Percentiles rank a stretch among this genome's conserved stretches.
These are phyloP conservation scores for Autographa gamma DNA, from an alignment of 2,888 invertebrate genomes.

Conservation along the genomic window DNA sequence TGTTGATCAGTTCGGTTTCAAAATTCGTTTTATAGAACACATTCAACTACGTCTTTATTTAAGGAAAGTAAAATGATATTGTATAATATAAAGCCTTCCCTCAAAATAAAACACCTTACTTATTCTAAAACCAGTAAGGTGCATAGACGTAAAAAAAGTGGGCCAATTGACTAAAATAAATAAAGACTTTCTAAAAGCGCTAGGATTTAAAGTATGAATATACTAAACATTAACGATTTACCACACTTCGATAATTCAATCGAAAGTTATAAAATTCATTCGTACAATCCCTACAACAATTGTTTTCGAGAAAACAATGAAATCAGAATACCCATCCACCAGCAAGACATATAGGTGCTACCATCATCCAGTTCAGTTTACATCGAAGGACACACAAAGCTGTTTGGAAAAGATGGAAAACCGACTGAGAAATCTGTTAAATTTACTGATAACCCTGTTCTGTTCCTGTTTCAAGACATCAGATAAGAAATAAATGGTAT, in stretches of 20 bases:
- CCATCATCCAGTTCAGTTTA: constrained; percentile 40
- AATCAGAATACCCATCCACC: constrained; percentile 44
- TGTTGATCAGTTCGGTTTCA: too few relatives aligned
- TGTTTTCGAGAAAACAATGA: constrained; percentile 45
- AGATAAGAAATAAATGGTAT: constrained; percentile 41
- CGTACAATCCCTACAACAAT: constrained; percentile 44
- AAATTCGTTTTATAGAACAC: too few relatives aligned
- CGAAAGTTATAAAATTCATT: constrained; percentile 36
- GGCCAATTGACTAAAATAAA: constrained; percentile 33
- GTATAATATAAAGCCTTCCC: background rate
- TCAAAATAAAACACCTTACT: background rate
- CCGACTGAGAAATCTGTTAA: constrained; percentile 11
- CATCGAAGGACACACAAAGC: constrained; percentile 23
- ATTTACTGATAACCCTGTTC: constrained; percentile 24
- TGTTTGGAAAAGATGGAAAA: constrained; percentile 15
- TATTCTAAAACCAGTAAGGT: too few relatives aligned
- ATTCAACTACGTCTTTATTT: too few relatives aligned
- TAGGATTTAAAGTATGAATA: constrained; percentile 17
- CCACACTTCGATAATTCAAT: constrained; percentile 36
- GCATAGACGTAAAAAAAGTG: constrained; percentile 11
- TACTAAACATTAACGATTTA: constrained; percentile 25
- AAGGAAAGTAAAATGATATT: constrained; percentile 3
- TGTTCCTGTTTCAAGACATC: constrained; percentile 39
- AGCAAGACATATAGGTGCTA: background rate
- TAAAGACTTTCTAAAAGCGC: background rate